Evolutionary conservation across 2,113 vertebrate species (phyloP).

Genomic region (Notarius lentiginosus): DNA sequence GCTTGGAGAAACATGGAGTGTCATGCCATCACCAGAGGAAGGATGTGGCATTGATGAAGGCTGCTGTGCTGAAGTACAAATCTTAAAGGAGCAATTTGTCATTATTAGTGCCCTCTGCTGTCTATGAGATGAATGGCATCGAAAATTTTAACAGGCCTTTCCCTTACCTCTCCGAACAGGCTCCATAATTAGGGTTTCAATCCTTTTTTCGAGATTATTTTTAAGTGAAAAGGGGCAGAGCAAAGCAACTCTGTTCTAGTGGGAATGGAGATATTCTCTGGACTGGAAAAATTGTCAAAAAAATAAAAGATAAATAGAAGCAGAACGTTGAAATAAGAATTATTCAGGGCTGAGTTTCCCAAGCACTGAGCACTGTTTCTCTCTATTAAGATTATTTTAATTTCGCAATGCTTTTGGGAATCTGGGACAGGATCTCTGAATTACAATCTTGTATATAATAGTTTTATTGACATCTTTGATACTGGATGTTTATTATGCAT

Average conservation of each 20-base stretch:
- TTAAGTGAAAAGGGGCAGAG: neutral
- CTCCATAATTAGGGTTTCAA: neutral
- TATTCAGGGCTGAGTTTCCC: neutral
- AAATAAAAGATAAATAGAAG: too few relatives aligned
- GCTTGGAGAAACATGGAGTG: neutral
- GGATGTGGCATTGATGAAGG: neutral
- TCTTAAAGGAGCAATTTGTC: neutral
- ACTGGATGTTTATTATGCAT: neutral
- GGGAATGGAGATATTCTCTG: neutral
- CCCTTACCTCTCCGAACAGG: neutral
- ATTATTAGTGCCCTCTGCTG: neutral
- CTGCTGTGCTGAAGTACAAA: neutral
- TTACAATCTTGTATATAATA: neutral
- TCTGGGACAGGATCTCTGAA: neutral
- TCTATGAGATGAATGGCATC: neutral
- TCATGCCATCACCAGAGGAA: neutral
- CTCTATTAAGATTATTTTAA: neutral
- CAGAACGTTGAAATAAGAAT: neutral
- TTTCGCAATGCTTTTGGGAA: neutral
- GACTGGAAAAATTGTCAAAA: neutral
- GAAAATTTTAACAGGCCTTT: neutral
- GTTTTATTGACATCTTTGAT: neutral
- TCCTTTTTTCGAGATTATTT: neutral
- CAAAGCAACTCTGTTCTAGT: neutral
- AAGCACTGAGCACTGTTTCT: neutral